Conservation (phyloP, 2,888 invertebrate genomes). For the Drosophila lacicola region DNA sequence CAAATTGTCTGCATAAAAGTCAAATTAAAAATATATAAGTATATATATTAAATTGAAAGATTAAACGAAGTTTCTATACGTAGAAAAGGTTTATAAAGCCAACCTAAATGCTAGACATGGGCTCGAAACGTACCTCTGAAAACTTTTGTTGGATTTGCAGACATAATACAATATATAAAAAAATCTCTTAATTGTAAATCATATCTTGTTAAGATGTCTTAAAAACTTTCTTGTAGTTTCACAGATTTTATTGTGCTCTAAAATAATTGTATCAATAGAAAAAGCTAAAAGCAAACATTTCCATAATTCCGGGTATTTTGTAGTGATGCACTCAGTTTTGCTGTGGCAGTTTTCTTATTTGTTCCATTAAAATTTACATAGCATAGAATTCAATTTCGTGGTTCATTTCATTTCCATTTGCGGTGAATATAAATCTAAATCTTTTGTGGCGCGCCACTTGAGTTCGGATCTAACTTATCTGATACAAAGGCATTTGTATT, state of each 20-base stretch:
- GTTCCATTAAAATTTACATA: constrained; percentile 31
- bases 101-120: too few species aligned
- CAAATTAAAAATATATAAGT: too few species aligned
- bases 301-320: constrained; percentile 1
- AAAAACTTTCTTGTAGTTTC: neutral
- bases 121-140: too few species aligned
- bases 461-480: constrained; percentile 33
- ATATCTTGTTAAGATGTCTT: neutral
- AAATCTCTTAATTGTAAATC: neutral
- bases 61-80: too few species aligned
- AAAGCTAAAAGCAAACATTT: neutral
- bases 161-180: too few species aligned
- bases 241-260: too few species aligned
- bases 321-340: neutral
- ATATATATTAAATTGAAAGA: too few species aligned
- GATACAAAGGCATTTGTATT: constrained; percentile 30
- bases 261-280: neutral
- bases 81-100: too few species aligned
- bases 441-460: constrained; percentile 37
- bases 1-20: too few species aligned
- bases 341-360: constrained; percentile 9
- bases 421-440: constrained; percentile 26
- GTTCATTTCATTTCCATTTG: constrained; percentile 53
- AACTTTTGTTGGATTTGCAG: too few species aligned
- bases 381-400: constrained; percentile 42